Conservation (phyloP, 2,797 vertebrate genomes). For the Melanotaenia boesemani region DNA sequence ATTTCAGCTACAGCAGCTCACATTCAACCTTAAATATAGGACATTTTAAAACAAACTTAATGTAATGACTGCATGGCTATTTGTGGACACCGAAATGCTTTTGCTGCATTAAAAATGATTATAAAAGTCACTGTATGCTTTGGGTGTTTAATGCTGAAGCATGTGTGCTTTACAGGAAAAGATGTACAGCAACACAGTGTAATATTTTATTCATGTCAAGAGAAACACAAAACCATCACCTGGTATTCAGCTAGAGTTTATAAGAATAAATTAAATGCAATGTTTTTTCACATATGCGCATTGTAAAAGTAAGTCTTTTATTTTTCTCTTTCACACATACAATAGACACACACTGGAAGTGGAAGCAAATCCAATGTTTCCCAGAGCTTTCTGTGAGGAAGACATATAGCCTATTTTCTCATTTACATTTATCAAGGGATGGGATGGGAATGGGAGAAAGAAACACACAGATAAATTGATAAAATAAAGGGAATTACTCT, state of each 20-base stretch:
- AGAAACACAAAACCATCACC: neutral
- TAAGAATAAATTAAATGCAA: constrained; percentile 4
- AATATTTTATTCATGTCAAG: neutral
- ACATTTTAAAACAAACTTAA: constrained; percentile 2
- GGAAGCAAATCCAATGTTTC: constrained; percentile 23
- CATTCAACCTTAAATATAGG: neutral
- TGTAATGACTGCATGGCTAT: constrained; percentile 11
- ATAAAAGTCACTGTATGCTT: constrained; percentile 6
- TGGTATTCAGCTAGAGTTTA: neutral
- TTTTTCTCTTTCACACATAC: neutral
- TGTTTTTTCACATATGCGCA: neutral
- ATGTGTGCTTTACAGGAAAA: constrained; percentile 13
- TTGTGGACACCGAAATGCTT: constrained; percentile 4
- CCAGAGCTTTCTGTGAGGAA: constrained; percentile 1
- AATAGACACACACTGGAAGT: neutral
- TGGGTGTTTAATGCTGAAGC: constrained; percentile 1
- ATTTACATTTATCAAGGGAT: constrained; percentile 72
- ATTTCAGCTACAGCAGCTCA: constrained; percentile 7
- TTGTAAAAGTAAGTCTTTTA: neutral
- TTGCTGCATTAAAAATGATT: neutral
- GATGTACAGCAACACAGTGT: constrained; percentile 4
- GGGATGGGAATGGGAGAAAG: constrained; percentile 47
- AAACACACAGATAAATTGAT: constrained; percentile 74
- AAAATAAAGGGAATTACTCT: constrained; percentile 75
- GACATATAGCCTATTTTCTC: constrained; percentile 41